phyloP scores from a whole-genome alignment of 2,797 vertebrate genomes.

The Pipistrellus kuhlii region DNA sequence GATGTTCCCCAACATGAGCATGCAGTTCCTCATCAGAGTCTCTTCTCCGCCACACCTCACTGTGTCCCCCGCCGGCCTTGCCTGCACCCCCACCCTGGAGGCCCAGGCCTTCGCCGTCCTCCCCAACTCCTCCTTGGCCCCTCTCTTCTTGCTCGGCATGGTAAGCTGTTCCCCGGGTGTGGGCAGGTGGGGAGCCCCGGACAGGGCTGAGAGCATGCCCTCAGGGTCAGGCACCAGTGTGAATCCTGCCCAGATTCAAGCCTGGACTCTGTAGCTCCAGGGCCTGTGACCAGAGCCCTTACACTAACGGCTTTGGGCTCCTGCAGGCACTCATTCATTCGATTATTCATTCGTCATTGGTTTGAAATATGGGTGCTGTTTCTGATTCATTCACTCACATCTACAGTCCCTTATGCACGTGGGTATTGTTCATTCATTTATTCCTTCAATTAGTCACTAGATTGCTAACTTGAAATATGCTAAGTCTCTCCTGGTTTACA shows the following conservation, averaged over 20 bases:
- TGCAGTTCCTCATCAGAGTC: slow-evolving; percentile 78
- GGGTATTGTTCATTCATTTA: background rate
- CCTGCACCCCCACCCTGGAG: slow-evolving; percentile 71
- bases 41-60: slow-evolving; percentile 75
- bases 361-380: background rate
- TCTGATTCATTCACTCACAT: background rate
- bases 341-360: background rate
- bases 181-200: background rate
- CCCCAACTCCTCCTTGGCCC: slow-evolving; percentile 78
- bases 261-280: background rate
- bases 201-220: background rate
- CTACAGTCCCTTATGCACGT: background rate
- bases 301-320: background rate
- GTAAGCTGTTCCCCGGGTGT: slow-evolving; percentile 77
- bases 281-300: background rate
- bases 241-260: background rate
- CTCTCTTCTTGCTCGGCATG: slow-evolving; percentile 85
- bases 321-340: background rate
- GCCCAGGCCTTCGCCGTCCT: slow-evolving; percentile 83
- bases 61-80: slow-evolving; percentile 65
- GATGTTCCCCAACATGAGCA: slow-evolving; percentile 81
- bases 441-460: background rate
- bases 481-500: background rate
- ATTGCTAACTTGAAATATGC: background rate
- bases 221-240: background rate